Conservation (phyloP, 1,140 invertebrate genomes). For the Trichoplusia ni region DNA sequence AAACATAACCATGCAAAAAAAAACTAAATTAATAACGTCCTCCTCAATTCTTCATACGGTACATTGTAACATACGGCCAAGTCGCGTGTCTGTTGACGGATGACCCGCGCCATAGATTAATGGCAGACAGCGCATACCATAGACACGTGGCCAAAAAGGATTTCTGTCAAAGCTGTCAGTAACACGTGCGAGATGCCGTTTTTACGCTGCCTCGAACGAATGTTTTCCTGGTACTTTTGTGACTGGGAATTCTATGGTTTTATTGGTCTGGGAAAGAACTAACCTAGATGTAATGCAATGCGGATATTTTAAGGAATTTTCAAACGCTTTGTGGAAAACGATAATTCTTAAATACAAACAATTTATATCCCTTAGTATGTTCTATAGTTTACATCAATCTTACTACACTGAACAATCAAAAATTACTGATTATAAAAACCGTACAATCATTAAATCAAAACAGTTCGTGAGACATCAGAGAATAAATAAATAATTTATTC, state of each 20-base stretch:
- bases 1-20: slow-evolving; percentile 6
- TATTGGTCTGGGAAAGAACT: too few relatives aligned
- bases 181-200: slow-evolving; percentile 39
- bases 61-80: slow-evolving; percentile 9
- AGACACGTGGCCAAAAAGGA: slow-evolving; percentile 51
- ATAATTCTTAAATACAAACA: too few relatives aligned
- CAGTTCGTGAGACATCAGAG: too few relatives aligned
- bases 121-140: slow-evolving; percentile 42
- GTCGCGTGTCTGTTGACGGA: slow-evolving; percentile 65
- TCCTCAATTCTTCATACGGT: neutral
- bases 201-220: slow-evolving; percentile 21
- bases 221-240: neutral
- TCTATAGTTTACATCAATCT: too few relatives aligned
- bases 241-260: neutral
- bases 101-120: slow-evolving; percentile 61
- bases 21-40: neutral
- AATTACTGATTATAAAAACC: too few relatives aligned
- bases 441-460: too few relatives aligned
- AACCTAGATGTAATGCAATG: too few relatives aligned
- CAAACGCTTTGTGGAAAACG: too few relatives aligned
- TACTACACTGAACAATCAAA: too few relatives aligned
- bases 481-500: too few relatives aligned
- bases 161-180: slow-evolving; percentile 66
- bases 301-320: too few relatives aligned
- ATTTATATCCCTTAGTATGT: too few relatives aligned